These are phyloP conservation scores for Xiphias gladius DNA, from an alignment of 2,113 vertebrate genomes.

Conservation along the genomic window DNA sequence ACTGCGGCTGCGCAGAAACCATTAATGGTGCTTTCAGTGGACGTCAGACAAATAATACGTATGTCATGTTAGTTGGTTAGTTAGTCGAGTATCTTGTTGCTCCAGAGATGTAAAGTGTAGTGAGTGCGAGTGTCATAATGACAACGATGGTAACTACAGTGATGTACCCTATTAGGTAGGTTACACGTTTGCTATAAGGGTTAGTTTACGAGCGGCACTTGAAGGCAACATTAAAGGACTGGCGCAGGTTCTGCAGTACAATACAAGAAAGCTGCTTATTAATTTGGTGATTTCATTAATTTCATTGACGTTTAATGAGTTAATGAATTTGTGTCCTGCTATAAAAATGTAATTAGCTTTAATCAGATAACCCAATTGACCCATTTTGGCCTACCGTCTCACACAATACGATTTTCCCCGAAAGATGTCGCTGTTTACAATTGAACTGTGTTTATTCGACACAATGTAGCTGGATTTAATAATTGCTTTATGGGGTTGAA, in stretches of 20 bases:
- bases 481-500: not conserved
- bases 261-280: not conserved
- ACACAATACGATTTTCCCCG: not conserved
- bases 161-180: rapidly evolving
- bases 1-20: slow-evolving; percentile 73
- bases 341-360: not conserved
- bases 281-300: too few relatives aligned
- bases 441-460: rapidly evolving
- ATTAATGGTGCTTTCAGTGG: not conserved
- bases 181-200: not conserved
- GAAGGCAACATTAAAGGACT: slow-evolving; percentile 20
- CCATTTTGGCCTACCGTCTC: not conserved
- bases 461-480: not conserved
- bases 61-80: too few relatives aligned
- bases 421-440: slow-evolving; percentile 52
- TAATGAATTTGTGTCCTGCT: not conserved
- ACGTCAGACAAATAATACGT: not conserved
- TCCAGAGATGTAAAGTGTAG: not conserved
- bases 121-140: rapidly evolving
- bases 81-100: not conserved
- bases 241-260: too few relatives aligned
- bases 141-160: rapidly evolving
- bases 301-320: not conserved
- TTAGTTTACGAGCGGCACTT: not conserved
- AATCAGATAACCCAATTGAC: not conserved